phyloP scores from a whole-genome alignment of 2,888 invertebrate species.

The Drosophila lutescens region DNA sequence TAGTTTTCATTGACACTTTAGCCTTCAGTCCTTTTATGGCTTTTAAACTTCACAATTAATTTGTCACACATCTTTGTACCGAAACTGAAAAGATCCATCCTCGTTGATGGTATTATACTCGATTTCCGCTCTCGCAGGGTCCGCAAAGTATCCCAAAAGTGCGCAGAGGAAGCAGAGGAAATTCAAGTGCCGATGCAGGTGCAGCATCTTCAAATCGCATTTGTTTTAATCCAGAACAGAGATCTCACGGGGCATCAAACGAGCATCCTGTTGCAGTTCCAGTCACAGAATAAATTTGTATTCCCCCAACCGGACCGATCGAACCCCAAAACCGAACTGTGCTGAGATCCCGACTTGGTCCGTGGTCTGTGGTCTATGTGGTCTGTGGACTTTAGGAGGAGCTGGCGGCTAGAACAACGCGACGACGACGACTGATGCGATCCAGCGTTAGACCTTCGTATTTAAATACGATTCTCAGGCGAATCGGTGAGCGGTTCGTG shows the following conservation, averaged over 20 bases:
- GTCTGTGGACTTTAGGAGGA: constrained; percentile 35
- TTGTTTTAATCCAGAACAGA: constrained; percentile 8
- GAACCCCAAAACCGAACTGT: constrained; percentile 25
- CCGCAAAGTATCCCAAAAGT: constrained; percentile 30
- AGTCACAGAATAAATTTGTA: constrained; percentile 9
- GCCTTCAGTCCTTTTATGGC: background rate
- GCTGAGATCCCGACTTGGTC: constrained; percentile 13
- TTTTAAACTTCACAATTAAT: background rate
- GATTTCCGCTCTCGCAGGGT: constrained; percentile 72
- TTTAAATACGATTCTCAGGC: constrained; percentile 83
- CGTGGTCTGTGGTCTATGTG: background rate
- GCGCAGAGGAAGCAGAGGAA: constrained; percentile 47
- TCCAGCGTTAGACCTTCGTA: constrained; percentile 76
- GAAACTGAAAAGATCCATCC: constrained; percentile 91
- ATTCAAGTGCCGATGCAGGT: constrained; percentile 30
- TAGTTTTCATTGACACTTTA: background rate
- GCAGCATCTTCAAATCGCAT: constrained; percentile 59
- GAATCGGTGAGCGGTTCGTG: constrained; percentile 66
- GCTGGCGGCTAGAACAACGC: constrained; percentile 77
- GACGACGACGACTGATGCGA: constrained; percentile 81
- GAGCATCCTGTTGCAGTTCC: constrained; percentile 58
- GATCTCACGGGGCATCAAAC: constrained; percentile 47
- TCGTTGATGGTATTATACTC: constrained; percentile 88
- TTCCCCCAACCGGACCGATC: constrained; percentile 10
- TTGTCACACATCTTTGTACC: constrained; percentile 83